A percentile compares a stretch with the other conserved stretches of the same genome.
phyloP scores from a whole-genome alignment of 1,140 invertebrate genomes.

The Psilanteris sp. region DNA sequence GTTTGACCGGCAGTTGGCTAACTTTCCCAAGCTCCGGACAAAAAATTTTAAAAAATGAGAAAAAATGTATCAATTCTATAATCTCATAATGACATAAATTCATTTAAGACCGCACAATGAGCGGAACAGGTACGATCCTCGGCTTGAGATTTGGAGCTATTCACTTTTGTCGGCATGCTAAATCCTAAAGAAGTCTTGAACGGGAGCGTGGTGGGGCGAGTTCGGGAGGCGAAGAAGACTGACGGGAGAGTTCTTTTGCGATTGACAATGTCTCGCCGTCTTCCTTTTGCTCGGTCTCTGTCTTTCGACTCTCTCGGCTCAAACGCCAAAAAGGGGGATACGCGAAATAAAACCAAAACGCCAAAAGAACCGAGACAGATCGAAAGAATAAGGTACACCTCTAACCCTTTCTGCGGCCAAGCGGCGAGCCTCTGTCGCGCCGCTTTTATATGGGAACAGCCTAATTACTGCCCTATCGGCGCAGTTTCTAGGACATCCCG shows the following conservation, averaged over 20 bases:
- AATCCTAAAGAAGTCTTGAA: constrained; percentile 57
- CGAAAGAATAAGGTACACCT: constrained; percentile 52
- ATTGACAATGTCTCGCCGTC: constrained; percentile 58
- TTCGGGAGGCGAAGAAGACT: constrained; percentile 49
- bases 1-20: background rate
- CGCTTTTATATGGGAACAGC: constrained; percentile 69
- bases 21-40: constrained; percentile 7
- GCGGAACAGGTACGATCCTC: constrained; percentile 39
- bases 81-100: constrained; percentile 42
- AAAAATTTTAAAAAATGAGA: background rate
- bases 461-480: constrained; percentile 76
- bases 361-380: constrained; percentile 36
- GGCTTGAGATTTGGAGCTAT: constrained; percentile 46
- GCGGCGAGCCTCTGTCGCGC: constrained; percentile 58
- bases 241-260: constrained; percentile 57
- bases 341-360: constrained; percentile 42
- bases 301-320: constrained; percentile 56
- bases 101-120: constrained; percentile 38
- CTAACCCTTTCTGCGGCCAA: constrained; percentile 29
- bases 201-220: constrained; percentile 15
- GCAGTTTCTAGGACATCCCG: constrained; percentile 66
- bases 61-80: constrained; percentile 29
- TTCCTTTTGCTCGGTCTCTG: constrained; percentile 49
- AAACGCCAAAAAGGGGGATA: constrained; percentile 54
- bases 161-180: constrained; percentile 60